Conservation (phyloP, 2,888 invertebrate species). For the Sarcophaga carnaria region DNA sequence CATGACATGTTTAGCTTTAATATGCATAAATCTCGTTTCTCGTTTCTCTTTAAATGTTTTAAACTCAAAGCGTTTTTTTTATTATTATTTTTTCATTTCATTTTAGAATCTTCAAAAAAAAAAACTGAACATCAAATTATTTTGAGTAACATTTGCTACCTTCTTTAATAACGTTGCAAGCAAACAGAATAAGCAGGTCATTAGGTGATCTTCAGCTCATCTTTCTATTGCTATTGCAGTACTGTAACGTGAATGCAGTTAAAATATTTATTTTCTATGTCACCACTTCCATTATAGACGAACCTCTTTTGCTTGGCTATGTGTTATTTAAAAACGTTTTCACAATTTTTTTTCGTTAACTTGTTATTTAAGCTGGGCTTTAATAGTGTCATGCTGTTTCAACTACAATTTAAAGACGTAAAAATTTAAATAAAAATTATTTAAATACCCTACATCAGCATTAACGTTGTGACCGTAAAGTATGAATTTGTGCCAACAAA, state of each 20-base stretch:
- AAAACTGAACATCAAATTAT: not conserved
- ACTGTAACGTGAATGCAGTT: not conserved
- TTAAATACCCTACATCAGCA: not conserved
- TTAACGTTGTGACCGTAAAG: too few relatives aligned
- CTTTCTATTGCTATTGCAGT: not conserved
- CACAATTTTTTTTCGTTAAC: constrained; percentile 17
- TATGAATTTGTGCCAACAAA: too few relatives aligned
- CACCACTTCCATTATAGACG: constrained; percentile 38
- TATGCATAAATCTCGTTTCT: constrained; percentile 65
- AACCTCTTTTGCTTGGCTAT: constrained; percentile 34
- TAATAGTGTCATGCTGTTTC: constrained; percentile 57
- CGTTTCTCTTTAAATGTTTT: constrained; percentile 5
- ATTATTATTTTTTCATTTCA: not conserved
- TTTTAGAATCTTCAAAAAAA: constrained; percentile 2
- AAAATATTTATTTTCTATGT: constrained; percentile 34
- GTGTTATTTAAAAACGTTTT: constrained; percentile 14
- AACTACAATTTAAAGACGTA: not conserved
- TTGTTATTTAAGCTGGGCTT: constrained; percentile 11
- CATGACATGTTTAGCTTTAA: constrained; percentile 64
- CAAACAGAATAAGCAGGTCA: constrained; percentile 55
- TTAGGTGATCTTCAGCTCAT: constrained; percentile 54
- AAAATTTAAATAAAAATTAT: not conserved
- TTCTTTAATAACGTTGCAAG: constrained; percentile 41
- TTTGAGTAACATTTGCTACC: constrained; percentile 34
- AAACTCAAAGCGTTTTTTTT: not conserved